A percentile compares a stretch with the other conserved stretches of the same genome.
phyloP scores from a whole-genome alignment of 2,113 vertebrate species.

The Oncorhynchus clarkii region DNA sequence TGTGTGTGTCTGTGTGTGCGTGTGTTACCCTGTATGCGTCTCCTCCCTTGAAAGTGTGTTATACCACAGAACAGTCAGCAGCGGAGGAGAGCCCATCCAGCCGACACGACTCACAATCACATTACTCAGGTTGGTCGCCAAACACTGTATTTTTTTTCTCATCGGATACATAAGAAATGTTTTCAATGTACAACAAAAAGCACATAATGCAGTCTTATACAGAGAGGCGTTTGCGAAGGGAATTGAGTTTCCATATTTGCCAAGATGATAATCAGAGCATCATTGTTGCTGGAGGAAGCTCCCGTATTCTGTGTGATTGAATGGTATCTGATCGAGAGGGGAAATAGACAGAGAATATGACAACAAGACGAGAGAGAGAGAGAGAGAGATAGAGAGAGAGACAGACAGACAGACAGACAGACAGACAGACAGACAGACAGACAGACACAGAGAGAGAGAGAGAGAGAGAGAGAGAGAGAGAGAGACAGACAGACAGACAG shows the following conservation, averaged over 20 bases:
- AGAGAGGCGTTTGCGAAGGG: slow-evolving; percentile 69
- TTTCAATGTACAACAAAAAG: slow-evolving; percentile 65
- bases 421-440: too few species aligned
- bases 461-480: too few species aligned
- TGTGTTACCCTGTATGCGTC: not conserved
- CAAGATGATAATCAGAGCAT: slow-evolving; percentile 68
- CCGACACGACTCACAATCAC: slow-evolving; percentile 38
- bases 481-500: too few species aligned
- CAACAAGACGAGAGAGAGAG: slow-evolving; percentile 58
- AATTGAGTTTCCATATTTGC: slow-evolving; percentile 67
- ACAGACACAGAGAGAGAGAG: too few species aligned
- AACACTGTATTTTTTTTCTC: slow-evolving; percentile 35
- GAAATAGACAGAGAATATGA: slow-evolving; percentile 50
- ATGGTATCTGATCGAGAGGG: slow-evolving; percentile 70
- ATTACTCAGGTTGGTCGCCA: slow-evolving; percentile 55
- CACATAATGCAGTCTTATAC: slow-evolving; percentile 60
- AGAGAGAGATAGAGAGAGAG: not conserved
- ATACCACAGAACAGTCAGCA: slow-evolving; percentile 29
- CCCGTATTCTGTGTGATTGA: slow-evolving; percentile 67
- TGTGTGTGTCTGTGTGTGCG: too few species aligned
- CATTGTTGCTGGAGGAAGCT: slow-evolving; percentile 57
- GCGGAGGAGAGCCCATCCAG: not conserved
- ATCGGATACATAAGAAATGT: slow-evolving; percentile 66
- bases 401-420: too few species aligned
- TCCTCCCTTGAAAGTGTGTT: slow-evolving; percentile 60